phyloP scores from a whole-genome alignment of 2,113 vertebrate genomes.

The Argyrosomus japonicus region DNA sequence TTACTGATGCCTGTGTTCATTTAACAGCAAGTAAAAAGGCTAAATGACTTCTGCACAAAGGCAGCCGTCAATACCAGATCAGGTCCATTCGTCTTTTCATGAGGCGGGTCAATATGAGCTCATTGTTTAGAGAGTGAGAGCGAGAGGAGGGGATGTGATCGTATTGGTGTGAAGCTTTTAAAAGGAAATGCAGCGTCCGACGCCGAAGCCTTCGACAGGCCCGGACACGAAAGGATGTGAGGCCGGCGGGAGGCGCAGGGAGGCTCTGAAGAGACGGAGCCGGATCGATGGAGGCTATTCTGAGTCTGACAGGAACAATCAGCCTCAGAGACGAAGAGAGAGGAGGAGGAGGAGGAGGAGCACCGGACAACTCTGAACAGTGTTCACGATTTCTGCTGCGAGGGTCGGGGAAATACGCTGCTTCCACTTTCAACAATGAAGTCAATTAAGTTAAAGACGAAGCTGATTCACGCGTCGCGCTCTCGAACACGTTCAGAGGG shows the following conservation, averaged over 20 bases:
- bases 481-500: too few species aligned
- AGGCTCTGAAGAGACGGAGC: not conserved
- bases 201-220: not conserved
- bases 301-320: slow-evolving; percentile 13
- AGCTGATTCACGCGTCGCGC: too few species aligned
- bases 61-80: slow-evolving; percentile 12
- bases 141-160: not conserved
- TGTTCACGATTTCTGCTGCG: not conserved
- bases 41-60: slow-evolving; percentile 39
- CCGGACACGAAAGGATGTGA: slow-evolving; percentile 44
- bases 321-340: not conserved
- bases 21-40: slow-evolving; percentile 27
- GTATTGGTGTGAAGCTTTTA: slow-evolving; percentile 6
- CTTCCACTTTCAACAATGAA: not conserved
- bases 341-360: not conserved
- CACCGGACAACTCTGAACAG: not conserved
- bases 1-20: slow-evolving; percentile 39
- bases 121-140: slow-evolving; percentile 23
- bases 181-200: slow-evolving; percentile 17
- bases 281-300: slow-evolving; percentile 58
- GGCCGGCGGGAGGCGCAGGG: slow-evolving; percentile 4
- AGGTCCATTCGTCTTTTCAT: not conserved
- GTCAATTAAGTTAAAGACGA: too few species aligned
- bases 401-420: not conserved
- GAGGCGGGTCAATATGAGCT: slow-evolving; percentile 1